Conservation (phyloP, 1,140 invertebrate species). For the Drosophila ironensis region DNA sequence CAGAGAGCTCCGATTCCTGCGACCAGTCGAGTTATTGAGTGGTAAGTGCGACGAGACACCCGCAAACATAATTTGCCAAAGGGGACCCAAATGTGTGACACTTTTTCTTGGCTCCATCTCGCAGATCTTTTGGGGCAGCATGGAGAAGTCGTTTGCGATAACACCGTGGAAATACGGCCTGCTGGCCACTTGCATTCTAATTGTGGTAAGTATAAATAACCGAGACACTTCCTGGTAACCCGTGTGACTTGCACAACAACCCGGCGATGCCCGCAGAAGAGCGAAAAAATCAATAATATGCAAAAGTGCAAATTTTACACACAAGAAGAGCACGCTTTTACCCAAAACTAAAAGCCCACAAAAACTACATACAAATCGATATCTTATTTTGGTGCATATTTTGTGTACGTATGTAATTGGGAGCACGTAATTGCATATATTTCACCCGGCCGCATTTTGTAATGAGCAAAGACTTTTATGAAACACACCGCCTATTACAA, state of each 20-base stretch:
- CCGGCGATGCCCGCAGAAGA: constrained; percentile 1
- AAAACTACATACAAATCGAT: constrained; percentile 22
- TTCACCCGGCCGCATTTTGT: not conserved
- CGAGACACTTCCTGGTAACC: constrained; percentile 7
- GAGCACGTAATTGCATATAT: constrained; percentile 15
- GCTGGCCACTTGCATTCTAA: constrained; percentile 61
- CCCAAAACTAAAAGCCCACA: not conserved
- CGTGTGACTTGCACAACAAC: constrained; percentile 27
- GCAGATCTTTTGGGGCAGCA: constrained; percentile 13
- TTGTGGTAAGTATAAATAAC: constrained; percentile 49
- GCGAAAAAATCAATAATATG: constrained; percentile 43
- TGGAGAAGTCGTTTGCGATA: constrained; percentile 64
- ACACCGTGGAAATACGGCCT: constrained; percentile 68
- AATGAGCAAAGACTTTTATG: not conserved
- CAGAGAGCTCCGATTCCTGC: not conserved
- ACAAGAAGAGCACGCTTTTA: constrained; percentile 8
- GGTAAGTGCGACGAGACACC: not conserved
- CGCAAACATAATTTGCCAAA: not conserved
- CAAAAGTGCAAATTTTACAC: constrained; percentile 2
- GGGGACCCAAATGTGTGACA: not conserved
- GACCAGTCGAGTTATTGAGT: not conserved
- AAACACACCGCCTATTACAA: not conserved
- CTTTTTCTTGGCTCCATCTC: not conserved
- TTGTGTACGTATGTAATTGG: not conserved
- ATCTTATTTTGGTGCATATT: constrained; percentile 4